phyloP scores from a whole-genome alignment of 2,888 invertebrate species.

The Lasioglossum lativentre region DNA sequence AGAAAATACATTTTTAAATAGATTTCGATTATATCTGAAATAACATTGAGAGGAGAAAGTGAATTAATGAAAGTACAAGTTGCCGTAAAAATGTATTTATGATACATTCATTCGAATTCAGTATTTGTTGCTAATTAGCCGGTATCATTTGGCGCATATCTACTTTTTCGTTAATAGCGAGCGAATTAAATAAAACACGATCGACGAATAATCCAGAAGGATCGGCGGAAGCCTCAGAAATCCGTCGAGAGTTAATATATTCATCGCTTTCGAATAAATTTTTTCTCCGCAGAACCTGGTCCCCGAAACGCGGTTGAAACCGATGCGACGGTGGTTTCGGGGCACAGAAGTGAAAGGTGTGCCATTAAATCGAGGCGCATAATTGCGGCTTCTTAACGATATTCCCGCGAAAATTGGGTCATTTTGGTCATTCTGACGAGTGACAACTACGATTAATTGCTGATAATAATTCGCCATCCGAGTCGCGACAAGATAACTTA shows the following conservation, averaged over 20 bases:
- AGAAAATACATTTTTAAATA: too few species aligned
- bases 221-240: background rate
- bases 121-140: background rate
- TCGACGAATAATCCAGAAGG: background rate
- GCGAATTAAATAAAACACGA: conserved; percentile 11
- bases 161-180: background rate
- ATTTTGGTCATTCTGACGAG: background rate
- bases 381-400: conserved; percentile 10
- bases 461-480: background rate
- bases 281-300: background rate
- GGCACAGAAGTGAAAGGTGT: conserved; percentile 20
- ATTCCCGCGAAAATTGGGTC: background rate
- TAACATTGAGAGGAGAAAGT: background rate
- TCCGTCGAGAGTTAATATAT: conserved; percentile 2
- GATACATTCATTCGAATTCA: background rate
- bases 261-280: conserved; percentile 8
- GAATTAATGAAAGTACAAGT: background rate
- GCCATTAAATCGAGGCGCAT: background rate
- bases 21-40: background rate
- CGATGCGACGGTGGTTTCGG: background rate
- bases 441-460: background rate
- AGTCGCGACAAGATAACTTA: background rate
- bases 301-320: background rate
- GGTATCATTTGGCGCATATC: background rate
- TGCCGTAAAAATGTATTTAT: background rate